phyloP scores from a whole-genome alignment of 2,888 invertebrate genomes.

The Schizaphis graminum region DNA sequence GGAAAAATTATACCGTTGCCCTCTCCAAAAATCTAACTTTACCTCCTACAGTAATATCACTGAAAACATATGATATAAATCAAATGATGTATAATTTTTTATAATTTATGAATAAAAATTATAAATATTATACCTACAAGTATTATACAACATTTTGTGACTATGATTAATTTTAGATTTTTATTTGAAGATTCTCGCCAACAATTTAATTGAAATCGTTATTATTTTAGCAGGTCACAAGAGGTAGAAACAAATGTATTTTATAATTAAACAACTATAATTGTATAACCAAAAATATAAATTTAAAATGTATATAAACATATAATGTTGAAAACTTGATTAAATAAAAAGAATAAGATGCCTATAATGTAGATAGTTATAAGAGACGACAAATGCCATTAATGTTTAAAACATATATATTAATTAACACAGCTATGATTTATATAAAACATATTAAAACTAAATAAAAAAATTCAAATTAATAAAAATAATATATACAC shows the following conservation, averaged over 20 bases:
- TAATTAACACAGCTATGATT: background rate
- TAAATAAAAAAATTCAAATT: too few species aligned
- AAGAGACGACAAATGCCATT: background rate
- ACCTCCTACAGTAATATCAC: too few species aligned
- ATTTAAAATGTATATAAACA: background rate
- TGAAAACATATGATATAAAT: background rate
- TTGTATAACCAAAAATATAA: background rate
- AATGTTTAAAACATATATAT: background rate
- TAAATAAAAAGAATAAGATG: background rate
- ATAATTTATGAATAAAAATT: background rate
- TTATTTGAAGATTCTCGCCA: background rate
- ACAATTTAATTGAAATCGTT: slow-evolving; percentile 4
- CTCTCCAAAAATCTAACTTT: too few species aligned
- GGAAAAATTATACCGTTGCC: too few species aligned
- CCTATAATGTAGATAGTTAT: background rate
- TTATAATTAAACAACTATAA: background rate
- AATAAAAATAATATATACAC: too few species aligned
- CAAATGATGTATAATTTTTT: background rate
- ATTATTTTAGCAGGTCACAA: background rate
- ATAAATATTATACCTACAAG: background rate
- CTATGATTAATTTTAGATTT: slow-evolving; percentile 5
- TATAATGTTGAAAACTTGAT: slow-evolving; percentile 1
- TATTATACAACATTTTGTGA: background rate
- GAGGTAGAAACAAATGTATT: background rate
- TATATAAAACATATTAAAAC: background rate